A percentile compares a stretch with the other conserved stretches of the same genome.
These are phyloP conservation scores for Rhopalosiphum nymphaeae DNA, from an alignment of 2,888 invertebrate genomes.

Conservation along the genomic window DNA sequence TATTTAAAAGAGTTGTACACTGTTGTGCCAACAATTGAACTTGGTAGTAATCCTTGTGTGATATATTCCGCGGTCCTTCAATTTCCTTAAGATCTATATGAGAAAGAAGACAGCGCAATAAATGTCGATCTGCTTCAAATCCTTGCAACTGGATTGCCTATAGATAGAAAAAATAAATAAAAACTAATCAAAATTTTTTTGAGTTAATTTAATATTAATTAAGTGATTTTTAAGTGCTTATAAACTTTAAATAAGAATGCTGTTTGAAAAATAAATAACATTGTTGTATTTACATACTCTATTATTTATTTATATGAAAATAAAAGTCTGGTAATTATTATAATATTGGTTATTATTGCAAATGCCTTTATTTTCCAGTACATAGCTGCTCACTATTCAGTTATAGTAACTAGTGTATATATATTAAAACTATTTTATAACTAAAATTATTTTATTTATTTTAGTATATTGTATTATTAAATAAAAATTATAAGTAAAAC, in stretches of 20 bases:
- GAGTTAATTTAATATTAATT: background rate
- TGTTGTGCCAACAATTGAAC: conserved; percentile 84
- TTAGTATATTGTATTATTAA: background rate
- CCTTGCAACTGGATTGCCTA: conserved; percentile 93
- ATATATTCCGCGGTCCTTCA: conserved; percentile 68
- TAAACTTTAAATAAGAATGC: background rate
- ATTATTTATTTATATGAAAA: no score
- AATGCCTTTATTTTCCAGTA: background rate
- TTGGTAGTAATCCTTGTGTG: conserved; percentile 73
- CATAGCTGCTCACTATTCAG: background rate
- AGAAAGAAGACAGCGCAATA: conserved; percentile 93
- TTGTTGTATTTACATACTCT: background rate
- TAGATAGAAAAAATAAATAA: conserved; percentile 68
- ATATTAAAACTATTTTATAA: background rate
- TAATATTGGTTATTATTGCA: background rate
- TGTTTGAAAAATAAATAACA: no score
- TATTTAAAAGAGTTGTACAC: conserved; percentile 83
- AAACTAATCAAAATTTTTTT: background rate
- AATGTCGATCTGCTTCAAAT: conserved; percentile 96
- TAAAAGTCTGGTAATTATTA: background rate
- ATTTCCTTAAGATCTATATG: conserved; percentile 85
- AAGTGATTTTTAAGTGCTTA: background rate
- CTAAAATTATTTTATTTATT: background rate
- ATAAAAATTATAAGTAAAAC: background rate
- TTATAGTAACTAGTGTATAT: background rate